phyloP scores from a whole-genome alignment of 2,797 vertebrate genomes.

The Sparus aurata region DNA sequence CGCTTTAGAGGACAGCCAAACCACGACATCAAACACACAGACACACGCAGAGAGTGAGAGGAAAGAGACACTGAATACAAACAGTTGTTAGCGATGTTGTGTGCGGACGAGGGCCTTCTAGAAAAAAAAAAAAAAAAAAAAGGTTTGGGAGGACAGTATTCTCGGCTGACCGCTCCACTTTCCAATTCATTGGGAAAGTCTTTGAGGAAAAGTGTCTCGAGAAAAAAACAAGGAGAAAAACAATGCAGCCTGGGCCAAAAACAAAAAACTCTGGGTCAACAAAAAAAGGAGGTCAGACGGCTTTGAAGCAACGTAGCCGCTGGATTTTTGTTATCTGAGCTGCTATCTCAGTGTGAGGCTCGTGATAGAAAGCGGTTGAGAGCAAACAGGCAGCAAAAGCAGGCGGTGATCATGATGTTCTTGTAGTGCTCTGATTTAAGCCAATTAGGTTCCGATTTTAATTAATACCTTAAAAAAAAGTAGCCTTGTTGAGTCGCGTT shows the following conservation, averaged over 20 bases:
- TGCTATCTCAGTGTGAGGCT: neutral
- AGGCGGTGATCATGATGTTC: neutral
- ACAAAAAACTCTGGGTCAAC: conserved; percentile 45
- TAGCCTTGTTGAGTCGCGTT: neutral
- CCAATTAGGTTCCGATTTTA: neutral
- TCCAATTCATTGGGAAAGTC: conserved; percentile 60
- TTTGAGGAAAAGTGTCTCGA: conserved; percentile 66
- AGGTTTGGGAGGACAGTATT: conserved; percentile 44
- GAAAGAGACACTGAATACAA: conserved; percentile 60
- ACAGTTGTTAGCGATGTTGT: conserved; percentile 72
- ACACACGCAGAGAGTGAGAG: conserved; percentile 78
- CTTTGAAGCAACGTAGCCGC: conserved; percentile 8
- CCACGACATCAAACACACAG: conserved; percentile 87
- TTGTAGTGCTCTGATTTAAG: neutral
- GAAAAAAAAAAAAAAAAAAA: conserved; percentile 39
- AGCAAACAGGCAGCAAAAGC: conserved; percentile 5
- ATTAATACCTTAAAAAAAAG: neutral
- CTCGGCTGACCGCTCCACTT: conserved; percentile 59
- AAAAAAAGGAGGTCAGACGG: conserved; percentile 27
- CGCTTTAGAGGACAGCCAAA: conserved; percentile 92
- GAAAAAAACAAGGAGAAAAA: conserved; percentile 40
- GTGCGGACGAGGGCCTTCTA: conserved; percentile 60
- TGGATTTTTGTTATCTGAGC: conserved; percentile 13
- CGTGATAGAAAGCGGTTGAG: neutral
- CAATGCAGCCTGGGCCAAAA: conserved; percentile 25